A percentile compares a stretch with the other conserved stretches of the same genome.
Conservation (phyloP, 2,888 invertebrate genomes). For the Tachina fera region DNA sequence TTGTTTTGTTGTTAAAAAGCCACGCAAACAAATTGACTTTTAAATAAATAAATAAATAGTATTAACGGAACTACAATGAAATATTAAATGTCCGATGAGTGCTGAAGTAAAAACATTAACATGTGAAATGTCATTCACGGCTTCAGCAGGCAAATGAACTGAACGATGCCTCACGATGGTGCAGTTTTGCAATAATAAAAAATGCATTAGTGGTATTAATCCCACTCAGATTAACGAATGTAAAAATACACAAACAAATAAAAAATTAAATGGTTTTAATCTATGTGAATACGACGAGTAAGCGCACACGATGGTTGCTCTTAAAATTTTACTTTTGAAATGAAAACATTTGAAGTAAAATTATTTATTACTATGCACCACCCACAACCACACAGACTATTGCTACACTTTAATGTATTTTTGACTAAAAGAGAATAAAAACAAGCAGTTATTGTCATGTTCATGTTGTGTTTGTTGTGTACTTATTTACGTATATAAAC, state of each 20-base stretch:
- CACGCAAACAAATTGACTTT: not conserved
- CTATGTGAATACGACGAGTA: not conserved
- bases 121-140: constrained; percentile 5
- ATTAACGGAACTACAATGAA: not conserved
- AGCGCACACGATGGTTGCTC: no score
- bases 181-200: constrained; percentile 30
- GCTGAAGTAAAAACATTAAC: not conserved
- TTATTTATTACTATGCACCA: no score
- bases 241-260: not conserved
- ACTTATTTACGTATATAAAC: no score
- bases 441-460: no score
- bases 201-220: constrained; percentile 36
- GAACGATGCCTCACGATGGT: not conserved
- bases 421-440: no score
- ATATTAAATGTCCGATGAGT: not conserved
- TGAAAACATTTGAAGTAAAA: no score
- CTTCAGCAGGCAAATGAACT: constrained; percentile 18
- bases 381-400: no score
- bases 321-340: no score
- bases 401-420: no score
- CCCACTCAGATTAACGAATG: not conserved
- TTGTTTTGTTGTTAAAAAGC: no score
- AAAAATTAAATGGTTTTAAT: not conserved
- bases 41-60: not conserved
- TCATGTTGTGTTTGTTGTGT: no score